Base-by-base conservation (phyloP, 2,888 invertebrate species). In the Drosophila infuscata region DNA sequence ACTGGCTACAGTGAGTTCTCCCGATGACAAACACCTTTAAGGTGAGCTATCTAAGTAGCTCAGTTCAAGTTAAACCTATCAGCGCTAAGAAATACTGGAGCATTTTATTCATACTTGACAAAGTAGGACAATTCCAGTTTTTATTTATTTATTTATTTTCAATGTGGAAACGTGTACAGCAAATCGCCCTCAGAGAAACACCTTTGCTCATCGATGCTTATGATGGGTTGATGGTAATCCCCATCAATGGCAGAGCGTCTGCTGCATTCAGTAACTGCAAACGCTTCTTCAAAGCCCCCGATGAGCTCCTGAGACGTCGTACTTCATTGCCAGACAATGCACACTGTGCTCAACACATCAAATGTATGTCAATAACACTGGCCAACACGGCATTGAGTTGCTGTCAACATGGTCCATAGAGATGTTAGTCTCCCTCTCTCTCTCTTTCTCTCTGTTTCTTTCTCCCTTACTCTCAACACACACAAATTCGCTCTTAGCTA, bases 351-450 rank as follows among this genome's bases (percentile, higher is more conserved):
- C 71, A 76, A 63, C 57, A 73, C 72, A 81, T 88, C 86, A 79
- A 85, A 79, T 88, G 67, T 83, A 70, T 83, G 85, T 85, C 88
- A 86, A 76, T 79, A 81, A 74, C 83, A 86, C 79, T 88, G 81
- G 64, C 74, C 81, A 74, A 81, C 76, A 74, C 48, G 54, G 70
- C 64, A 77, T 65, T 81, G 54, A 73, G 65, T 54, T 74, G 71
- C 80, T 78, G 75, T 83, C 86, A 72, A 52, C 76, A 72, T 69
- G 69, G 41, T 65, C 25, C 46, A 46, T 15, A 25, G 25, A 25
- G 25, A 4, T 49, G 46, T 36, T 33, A 49, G 38, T 30, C 51
- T 30, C 6, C 6, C 63, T 57, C 52, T n/a, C 46, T 32, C 25
- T 0, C 17, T 4, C 15, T 49, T 15, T 38, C 32, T 12, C 32